Percentiles rank a stretch among this genome's conserved stretches.
These are phyloP conservation scores for Agelas oroides DNA, from an alignment of 37 sponge, comb jelly and placozoan species.

Conservation along the genomic window DNA sequence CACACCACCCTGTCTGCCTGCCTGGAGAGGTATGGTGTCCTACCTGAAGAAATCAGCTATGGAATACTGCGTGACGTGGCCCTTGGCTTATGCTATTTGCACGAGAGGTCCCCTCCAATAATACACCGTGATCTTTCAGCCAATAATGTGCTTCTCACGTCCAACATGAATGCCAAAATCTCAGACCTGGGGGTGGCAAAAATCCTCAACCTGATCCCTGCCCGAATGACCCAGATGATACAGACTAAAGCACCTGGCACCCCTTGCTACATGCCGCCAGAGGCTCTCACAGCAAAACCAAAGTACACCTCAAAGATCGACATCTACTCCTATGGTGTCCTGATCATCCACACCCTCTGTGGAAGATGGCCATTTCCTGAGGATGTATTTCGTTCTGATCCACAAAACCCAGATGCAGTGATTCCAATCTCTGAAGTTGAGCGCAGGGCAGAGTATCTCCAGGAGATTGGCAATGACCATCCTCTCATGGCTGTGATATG, in stretches of 20 bases:
- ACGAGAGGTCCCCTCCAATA: conserved; percentile 29
- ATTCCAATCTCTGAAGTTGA: conserved; percentile 22
- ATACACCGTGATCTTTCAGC: conserved; percentile 39
- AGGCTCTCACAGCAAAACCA: not conserved
- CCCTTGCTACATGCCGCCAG: too few relatives aligned
- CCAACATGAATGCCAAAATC: conserved; percentile 58
- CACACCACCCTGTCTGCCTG: conserved; percentile 20
- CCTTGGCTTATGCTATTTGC: conserved; percentile 50
- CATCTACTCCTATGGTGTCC: conserved; percentile 47
- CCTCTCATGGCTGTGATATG: conserved; percentile 10
- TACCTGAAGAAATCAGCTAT: conserved; percentile 31
- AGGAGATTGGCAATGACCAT: conserved; percentile 12
- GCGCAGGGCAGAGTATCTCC: not conserved
- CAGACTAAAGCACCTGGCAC: too few relatives aligned
- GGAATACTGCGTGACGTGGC: conserved; percentile 55
- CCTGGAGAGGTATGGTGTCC: conserved; percentile 12
- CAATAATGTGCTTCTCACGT: conserved; percentile 32
- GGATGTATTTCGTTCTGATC: not conserved
- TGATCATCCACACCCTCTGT: conserved; percentile 40
- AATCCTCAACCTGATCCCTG: not conserved
- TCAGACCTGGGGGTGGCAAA: conserved; percentile 25
- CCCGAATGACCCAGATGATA: not conserved
- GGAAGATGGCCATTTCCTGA: conserved; percentile 12
- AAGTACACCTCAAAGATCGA: conserved; percentile 22
- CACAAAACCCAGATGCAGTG: not conserved